Conservation (phyloP, 1,140 invertebrate genomes). For the Solenopsis fugax region DNA sequence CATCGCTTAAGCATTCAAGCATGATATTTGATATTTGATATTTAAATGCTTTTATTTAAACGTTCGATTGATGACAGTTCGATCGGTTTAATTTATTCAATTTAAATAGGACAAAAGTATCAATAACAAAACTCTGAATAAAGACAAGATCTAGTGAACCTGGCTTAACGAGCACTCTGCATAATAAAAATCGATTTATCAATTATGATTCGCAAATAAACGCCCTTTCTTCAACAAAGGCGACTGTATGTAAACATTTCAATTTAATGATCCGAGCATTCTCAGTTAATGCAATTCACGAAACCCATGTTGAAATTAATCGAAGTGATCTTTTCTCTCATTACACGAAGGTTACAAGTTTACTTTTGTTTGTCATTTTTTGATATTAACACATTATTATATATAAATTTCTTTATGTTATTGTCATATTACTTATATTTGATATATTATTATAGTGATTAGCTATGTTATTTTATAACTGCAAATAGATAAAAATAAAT, state of each 20-base stretch:
- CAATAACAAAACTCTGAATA: background rate
- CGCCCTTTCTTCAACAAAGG: constrained; percentile 46
- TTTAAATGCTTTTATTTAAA: background rate
- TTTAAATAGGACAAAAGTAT: background rate
- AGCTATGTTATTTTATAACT: background rate
- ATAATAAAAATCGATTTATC: constrained; percentile 62
- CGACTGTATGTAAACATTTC: constrained; percentile 36
- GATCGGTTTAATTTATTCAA: background rate
- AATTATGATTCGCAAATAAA: constrained; percentile 54
- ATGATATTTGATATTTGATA: background rate
- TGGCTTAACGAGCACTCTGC: constrained; percentile 47
- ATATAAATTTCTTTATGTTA: background rate
- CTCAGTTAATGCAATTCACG: constrained; percentile 19
- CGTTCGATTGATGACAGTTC: background rate
- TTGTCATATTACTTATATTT: background rate
- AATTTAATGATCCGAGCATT: constrained; percentile 48
- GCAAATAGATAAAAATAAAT: background rate
- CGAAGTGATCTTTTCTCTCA: background rate
- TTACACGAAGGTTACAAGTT: background rate
- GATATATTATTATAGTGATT: background rate
- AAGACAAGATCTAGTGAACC: background rate
- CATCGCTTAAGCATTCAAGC: background rate
- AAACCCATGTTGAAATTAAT: constrained; percentile 12
- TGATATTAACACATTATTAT: background rate
- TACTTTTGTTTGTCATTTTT: background rate